phyloP scores from a whole-genome alignment of 30 jellyfish, hydroid and myxozoan genomes.

The Turritopsis dohrnii region DNA sequence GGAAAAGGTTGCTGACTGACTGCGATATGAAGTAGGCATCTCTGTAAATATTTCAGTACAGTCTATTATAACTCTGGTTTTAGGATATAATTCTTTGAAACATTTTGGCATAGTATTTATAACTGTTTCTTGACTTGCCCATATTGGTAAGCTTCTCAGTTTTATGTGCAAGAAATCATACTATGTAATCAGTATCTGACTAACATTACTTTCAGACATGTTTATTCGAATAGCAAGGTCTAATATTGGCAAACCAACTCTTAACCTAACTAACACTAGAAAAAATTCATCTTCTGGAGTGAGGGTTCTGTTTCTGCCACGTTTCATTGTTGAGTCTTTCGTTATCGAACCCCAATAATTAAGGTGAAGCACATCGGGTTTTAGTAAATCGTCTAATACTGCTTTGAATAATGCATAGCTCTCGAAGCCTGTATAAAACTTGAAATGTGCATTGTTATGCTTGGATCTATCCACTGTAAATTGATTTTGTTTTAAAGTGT shows the following conservation, averaged over 20 bases:
- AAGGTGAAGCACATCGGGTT: neutral
- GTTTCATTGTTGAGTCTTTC: neutral
- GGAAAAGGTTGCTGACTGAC: constrained; percentile 49
- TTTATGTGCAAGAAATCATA: constrained; percentile 23
- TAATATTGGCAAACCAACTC: constrained; percentile 43
- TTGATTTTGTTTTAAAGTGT: neutral
- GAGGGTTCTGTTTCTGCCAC: constrained; percentile 37
- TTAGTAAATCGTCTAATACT: constrained; percentile 23
- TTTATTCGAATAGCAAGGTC: constrained; percentile 40
- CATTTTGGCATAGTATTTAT: constrained; percentile 46
- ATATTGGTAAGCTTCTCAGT: constrained; percentile 40
- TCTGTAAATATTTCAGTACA: constrained; percentile 55
- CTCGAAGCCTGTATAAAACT: constrained; percentile 38
- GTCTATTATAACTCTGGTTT: constrained; percentile 46
- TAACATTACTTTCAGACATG: constrained; percentile 20
- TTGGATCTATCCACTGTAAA: constrained; percentile 3
- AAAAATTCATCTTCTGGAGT: constrained; percentile 52
- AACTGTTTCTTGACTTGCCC: constrained; percentile 37
- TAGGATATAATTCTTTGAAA: constrained; percentile 39
- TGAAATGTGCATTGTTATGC: constrained; percentile 30
- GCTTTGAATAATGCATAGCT: constrained; percentile 33
- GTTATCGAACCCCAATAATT: constrained; percentile 26
- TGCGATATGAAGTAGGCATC: constrained; percentile 53
- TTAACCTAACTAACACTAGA: constrained; percentile 30
- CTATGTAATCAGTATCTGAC: constrained; percentile 40